Percentiles rank a stretch among this genome's conserved stretches.
These are phyloP conservation scores for Phylloscopus trochiloides DNA, from an alignment of 2,113 vertebrate species.

Conservation along the genomic window DNA sequence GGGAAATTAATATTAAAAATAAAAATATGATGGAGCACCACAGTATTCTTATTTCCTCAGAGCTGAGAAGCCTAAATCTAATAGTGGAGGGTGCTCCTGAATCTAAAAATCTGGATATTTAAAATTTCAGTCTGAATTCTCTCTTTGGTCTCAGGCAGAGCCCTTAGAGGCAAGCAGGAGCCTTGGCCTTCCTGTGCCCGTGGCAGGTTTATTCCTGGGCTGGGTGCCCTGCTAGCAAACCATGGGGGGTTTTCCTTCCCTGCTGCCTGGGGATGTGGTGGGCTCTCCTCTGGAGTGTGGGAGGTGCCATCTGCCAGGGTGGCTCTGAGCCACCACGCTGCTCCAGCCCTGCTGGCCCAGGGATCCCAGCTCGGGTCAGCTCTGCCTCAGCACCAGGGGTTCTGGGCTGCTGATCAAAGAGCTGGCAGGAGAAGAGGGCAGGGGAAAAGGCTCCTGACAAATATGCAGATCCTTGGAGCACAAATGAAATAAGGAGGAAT, in stretches of 20 bases:
- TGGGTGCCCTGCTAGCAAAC: neutral
- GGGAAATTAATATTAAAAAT: neutral
- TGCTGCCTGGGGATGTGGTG: fast-evolving
- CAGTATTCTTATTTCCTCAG: neutral
- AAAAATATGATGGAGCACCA: neutral
- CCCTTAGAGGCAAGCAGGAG: fast-evolving
- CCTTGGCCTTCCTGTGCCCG: neutral
- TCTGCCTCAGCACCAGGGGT: neutral
- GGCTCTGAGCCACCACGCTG: neutral
- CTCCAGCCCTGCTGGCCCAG: neutral
- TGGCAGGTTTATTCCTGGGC: fast-evolving
- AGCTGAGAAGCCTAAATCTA: neutral
- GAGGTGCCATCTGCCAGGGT: neutral
- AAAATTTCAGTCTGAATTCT: neutral
- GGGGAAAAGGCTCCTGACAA: neutral
- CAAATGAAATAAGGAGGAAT: neutral
- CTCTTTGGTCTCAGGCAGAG: neutral
- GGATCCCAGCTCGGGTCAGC: neutral
- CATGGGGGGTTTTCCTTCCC: fast-evolving
- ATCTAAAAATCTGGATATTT: neutral
- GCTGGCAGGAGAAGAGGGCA: neutral
- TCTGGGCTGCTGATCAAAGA: neutral
- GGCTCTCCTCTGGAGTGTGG: fast-evolving
- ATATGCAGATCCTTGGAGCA: neutral
- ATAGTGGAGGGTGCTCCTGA: neutral